Evolutionary conservation across 2,113 vertebrate species (phyloP).

Genomic region (Scophthalmus maximus): DNA sequence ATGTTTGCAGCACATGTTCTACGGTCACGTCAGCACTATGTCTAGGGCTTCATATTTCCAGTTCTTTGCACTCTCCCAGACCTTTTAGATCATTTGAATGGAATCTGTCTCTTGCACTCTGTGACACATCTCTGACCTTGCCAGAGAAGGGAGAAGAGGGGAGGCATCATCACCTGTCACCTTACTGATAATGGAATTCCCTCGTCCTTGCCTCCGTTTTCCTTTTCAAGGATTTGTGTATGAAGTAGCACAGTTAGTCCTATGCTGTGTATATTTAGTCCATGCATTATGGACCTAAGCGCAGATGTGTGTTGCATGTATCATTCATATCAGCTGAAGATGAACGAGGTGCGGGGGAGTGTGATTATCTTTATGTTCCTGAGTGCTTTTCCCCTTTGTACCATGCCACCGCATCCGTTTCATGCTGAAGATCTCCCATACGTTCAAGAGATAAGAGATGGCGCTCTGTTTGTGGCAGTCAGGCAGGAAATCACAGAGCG

Average conservation of each 20-base stretch:
- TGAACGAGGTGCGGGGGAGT: constrained; percentile 31
- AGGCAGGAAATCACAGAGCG: background rate
- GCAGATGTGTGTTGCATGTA: constrained; percentile 26
- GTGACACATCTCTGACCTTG: constrained; percentile 56
- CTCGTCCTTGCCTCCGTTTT: constrained; percentile 52
- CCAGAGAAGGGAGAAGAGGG: constrained; percentile 31
- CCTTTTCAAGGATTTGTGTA: constrained; percentile 46
- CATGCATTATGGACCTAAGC: constrained; percentile 16
- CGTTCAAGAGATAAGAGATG: constrained; percentile 13
- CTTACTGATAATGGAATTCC: constrained; percentile 72
- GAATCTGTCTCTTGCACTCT: constrained; percentile 30
- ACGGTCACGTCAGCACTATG: constrained; percentile 6
- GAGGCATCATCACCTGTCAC: constrained; percentile 67
- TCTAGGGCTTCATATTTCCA: background rate
- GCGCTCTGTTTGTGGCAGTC: background rate
- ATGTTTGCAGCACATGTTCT: background rate
- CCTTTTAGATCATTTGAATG: constrained; percentile 61
- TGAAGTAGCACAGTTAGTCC: constrained; percentile 34
- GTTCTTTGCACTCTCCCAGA: constrained; percentile 14
- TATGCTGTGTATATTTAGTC: constrained; percentile 43
- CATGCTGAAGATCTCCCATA: background rate
- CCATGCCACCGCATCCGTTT: background rate
- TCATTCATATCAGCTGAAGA: constrained; percentile 44
- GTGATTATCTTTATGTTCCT: constrained; percentile 18
- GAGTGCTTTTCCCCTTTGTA: background rate